Base-by-base conservation (phyloP, 2,888 invertebrate genomes). In the Nomada ferruginata region DNA sequence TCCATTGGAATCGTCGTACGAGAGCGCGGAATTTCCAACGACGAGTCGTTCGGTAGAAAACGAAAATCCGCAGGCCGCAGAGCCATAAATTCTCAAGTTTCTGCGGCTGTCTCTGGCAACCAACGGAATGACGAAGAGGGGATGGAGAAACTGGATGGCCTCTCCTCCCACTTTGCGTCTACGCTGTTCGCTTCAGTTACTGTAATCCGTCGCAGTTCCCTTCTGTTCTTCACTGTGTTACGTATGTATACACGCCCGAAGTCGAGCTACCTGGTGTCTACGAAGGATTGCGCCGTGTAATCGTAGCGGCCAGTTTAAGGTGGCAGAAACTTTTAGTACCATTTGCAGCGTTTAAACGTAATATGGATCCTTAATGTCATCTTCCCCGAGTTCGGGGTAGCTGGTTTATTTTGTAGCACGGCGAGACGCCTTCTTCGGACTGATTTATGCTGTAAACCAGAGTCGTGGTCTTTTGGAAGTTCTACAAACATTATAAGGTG, bases 71-170 rank as follows among this genome's bases (percentile, higher is more conserved):
- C 86, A 85, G 85, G 87, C 88, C 87, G 83, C 90, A 85, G 80
- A 68, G 79, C 87, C 86, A 90, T 91, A 91, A 91, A 91, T 91
- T 89, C 88, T 75, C 88, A 91, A 91, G 91, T 91, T 91, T 91
- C 90, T 90, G 90, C 87, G 88, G 90, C 89, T 91, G 90, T 91
- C 90, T 85, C 85, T 78, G 83, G 85, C 86, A 88, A 89, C 85
- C 85, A 84, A 72, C 85, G 79, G 79, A 76, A 85, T 87, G 87
- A 87, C 88, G 82, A 84, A 83, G 84, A 79, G 86, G 60, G 79
- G 75, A 61, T 59, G 70, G 76, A 79, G 60, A 60, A 70, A 68
- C 73, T 83, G 84, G 72, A 50, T 71, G 60, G 60, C 60, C 2
- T 57, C 11, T 26, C 71, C 11, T 26, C 71, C 71, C 76, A 65